A percentile compares a stretch with the other conserved stretches of the same genome.
These are phyloP conservation scores for Drosophila elegans DNA, from an alignment of 1,140 invertebrate species.

Conservation along the genomic window DNA sequence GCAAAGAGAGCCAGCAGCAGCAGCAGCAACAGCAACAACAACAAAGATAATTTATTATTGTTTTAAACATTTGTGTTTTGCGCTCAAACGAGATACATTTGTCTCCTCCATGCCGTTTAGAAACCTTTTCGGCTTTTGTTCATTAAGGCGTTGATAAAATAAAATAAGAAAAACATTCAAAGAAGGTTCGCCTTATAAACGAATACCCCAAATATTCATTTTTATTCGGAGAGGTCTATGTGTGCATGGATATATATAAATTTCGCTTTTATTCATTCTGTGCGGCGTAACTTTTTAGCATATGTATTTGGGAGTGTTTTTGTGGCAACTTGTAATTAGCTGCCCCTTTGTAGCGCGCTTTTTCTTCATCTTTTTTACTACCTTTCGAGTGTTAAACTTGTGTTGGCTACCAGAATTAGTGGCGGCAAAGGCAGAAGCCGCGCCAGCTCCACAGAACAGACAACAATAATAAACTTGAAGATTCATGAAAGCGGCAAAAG, in stretches of 20 bases:
- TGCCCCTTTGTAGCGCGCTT: constrained; percentile 62
- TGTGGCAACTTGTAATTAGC: constrained; percentile 76
- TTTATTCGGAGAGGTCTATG: constrained; percentile 7
- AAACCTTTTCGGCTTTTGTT: constrained; percentile 60
- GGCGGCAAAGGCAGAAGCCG: constrained; percentile 41
- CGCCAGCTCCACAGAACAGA: constrained; percentile 37
- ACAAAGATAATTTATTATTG: constrained; percentile 81
- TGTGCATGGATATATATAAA: constrained; percentile 43
- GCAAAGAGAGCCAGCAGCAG: constrained; percentile 57
- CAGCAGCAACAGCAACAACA: constrained; percentile 44
- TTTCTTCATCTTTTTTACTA: constrained; percentile 52
- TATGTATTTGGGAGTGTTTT: constrained; percentile 32
- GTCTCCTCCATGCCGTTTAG: constrained; percentile 57
- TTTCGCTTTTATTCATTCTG: constrained; percentile 17
- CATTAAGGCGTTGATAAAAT: constrained; percentile 69
- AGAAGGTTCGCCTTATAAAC: constrained; percentile 42
- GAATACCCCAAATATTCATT: constrained; percentile 25
- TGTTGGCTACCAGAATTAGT: constrained; percentile 63
- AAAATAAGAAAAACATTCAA: not conserved
- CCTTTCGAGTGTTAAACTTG: constrained; percentile 70
- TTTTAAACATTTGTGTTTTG: constrained; percentile 83
- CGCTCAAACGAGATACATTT: constrained; percentile 82
- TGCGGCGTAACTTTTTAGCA: constrained; percentile 49
- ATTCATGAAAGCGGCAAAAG: constrained; percentile 80
- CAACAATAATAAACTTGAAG: constrained; percentile 79